Evolutionary conservation across 2,797 vertebrate genomes (phyloP), one percentile per base, ranked within the genome.

Genomic region (Lates japonicus): DNA sequence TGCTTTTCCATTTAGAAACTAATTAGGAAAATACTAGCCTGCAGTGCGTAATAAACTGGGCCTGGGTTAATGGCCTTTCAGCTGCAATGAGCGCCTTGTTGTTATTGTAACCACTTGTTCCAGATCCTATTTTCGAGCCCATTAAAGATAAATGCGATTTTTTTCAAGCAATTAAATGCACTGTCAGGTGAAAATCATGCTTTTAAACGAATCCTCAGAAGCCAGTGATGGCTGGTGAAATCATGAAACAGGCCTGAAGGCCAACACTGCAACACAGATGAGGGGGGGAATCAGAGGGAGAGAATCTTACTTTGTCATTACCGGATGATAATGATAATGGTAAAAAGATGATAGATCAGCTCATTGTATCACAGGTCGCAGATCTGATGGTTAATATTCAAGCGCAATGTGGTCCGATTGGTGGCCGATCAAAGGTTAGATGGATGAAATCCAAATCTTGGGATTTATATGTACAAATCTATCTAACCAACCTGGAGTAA

Each of bases 11-110:
- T 80, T 75, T 14, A 57, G 29, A 59, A 78, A 76, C 63, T 71
- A 66, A 81, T 86, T 66, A 79, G 59, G 58, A 75, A 70, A 76
- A 41, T 70, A 55, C 31, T 39, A 55, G 48, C 64, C 74, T 63
- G 65, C 70, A 71, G 65, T 64, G 73, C 31, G 73, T 59, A 79
- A 72, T 85, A 70, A 79, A 80, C 46, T 39, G 44, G 79, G 77
- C 75, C 58, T 80, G n/a, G 35, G 59, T 71, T 76, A 71, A 87
- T 82, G 77, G 73, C 80, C 78, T 84, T 59, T 74, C 78, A 74
- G 76, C 84, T 86, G 80, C 75, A 80, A 59, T 59, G 62, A 60
- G 69, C 35, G 39, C 64, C 46, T 77, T 63, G 7, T 61, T 83
- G 62, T 82, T 80, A 42, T 74, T 78, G 13, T 54, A 80, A 49